Conservation (phyloP, 2,888 invertebrate genomes). For the Aphidoletes aphidimyza region DNA sequence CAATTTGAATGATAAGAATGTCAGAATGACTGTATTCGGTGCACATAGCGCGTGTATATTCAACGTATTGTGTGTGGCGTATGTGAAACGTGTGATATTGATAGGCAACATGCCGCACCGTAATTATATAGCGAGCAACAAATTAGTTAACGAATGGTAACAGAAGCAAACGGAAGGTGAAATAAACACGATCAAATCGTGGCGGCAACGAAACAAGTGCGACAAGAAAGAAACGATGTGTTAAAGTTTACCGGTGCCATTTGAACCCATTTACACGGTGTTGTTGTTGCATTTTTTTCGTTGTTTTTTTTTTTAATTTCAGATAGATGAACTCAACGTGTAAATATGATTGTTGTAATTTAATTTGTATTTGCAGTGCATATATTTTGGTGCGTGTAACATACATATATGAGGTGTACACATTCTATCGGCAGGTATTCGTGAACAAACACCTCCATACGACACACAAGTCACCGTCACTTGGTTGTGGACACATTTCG, state of each 20-base stretch:
- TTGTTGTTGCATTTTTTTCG: conserved; percentile 14
- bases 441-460: conserved; percentile 21
- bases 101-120: conserved; percentile 12
- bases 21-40: background rate
- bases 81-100: conserved; percentile 37
- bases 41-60: background rate
- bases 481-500: too few relatives aligned
- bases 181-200: background rate
- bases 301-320: too few relatives aligned
- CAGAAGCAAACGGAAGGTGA: conserved; percentile 50
- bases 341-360: conserved; percentile 9
- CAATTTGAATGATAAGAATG: conserved; percentile 47
- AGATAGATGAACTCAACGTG: background rate
- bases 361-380: conserved; percentile 8
- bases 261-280: conserved; percentile 10
- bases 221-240: conserved; percentile 28
- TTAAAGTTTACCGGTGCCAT: conserved; percentile 53
- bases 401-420: background rate
- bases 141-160: conserved; percentile 44
- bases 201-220: background rate
- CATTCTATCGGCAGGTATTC: background rate
- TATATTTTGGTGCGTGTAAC: conserved; percentile 42
- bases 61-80: too few relatives aligned
- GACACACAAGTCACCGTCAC: background rate
- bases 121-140: conserved; percentile 18